Base-by-base conservation (phyloP, 2,888 invertebrate genomes). In the Zootermopsis nevadensis region DNA sequence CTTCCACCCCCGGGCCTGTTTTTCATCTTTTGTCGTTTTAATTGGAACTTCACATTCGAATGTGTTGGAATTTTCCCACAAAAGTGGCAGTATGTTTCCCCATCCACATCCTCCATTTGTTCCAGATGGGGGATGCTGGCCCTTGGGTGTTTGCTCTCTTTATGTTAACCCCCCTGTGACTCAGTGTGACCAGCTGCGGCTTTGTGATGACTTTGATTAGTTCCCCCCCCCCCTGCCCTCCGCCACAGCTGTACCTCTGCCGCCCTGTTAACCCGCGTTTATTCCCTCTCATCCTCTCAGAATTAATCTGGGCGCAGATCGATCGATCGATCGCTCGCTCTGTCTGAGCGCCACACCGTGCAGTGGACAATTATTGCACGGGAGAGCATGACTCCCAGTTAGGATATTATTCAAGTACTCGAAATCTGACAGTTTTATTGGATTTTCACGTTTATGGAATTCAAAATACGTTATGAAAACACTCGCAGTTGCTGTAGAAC, bases 191-290 rank as follows among this genome's bases (percentile, higher is more conserved):
- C 81, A 81, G 81, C 81, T 81, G 81, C 53, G 81, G 81, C 72
- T 72, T 81, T 81, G 81, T 81, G 81, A 81, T 81, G 72, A 81
- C 81, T 81, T 81, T 81, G 81, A 81, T 81, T 81, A 81, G 81
- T 69, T 30, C 33, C 80, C 80, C 66, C 80, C 38, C 35, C 60
- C 66, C 60, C 66, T 27, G 27, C 42, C 19, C 76, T 15, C 38
- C n/a, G 0, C 15, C 48, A 48, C 19, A 15, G 27, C 60, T 60
- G 27, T 60, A 60, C 60, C 60, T 60, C 60, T 60, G 27, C 60
- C 60, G n/a, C 60, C 60, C 60, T n/a, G 60, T 60, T 60, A 60
- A 60, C 60, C 60, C 60, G n/a, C 60, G 60, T n/a, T 60, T 60
- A 60, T 8, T 60, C 48, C 48, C 48, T 48, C 48, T 48, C 48